phyloP scores from a whole-genome alignment of 2,113 vertebrate genomes.

The Neolamprologus falcicula region DNA sequence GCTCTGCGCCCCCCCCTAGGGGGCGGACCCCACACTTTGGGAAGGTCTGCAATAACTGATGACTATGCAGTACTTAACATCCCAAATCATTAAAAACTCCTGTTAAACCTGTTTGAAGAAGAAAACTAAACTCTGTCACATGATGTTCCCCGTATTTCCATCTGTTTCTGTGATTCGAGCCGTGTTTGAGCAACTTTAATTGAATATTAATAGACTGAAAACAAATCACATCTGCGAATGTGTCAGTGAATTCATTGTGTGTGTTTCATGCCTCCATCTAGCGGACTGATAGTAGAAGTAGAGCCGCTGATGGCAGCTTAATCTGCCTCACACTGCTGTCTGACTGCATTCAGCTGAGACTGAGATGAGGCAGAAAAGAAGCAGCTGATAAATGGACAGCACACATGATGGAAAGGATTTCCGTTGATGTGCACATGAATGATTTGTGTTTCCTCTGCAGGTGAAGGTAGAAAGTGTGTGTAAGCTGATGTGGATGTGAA shows the following conservation, averaged over 20 bases:
- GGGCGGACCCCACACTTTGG: too few relatives aligned
- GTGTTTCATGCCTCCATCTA: not conserved
- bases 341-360: not conserved
- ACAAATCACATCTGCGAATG: not conserved
- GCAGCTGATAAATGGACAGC: not conserved
- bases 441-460: not conserved
- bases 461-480: not conserved
- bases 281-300: not conserved
- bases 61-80: not conserved
- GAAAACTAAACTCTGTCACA: not conserved
- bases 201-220: not conserved
- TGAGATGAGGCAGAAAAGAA: not conserved
- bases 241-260: not conserved
- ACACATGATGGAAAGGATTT: not conserved
- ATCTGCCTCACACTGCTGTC: not conserved
- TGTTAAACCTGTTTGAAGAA: not conserved
- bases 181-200: not conserved
- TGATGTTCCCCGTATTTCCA: not conserved
- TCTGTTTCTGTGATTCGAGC: not conserved
- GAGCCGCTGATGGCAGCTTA: accelerated
- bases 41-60: not conserved
- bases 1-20: too few relatives aligned
- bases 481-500: not conserved
- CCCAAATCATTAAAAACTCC: not conserved
- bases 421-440: not conserved